phyloP scores from a whole-genome alignment of 2,888 invertebrate genomes.

The Drosophila acutilabella region DNA sequence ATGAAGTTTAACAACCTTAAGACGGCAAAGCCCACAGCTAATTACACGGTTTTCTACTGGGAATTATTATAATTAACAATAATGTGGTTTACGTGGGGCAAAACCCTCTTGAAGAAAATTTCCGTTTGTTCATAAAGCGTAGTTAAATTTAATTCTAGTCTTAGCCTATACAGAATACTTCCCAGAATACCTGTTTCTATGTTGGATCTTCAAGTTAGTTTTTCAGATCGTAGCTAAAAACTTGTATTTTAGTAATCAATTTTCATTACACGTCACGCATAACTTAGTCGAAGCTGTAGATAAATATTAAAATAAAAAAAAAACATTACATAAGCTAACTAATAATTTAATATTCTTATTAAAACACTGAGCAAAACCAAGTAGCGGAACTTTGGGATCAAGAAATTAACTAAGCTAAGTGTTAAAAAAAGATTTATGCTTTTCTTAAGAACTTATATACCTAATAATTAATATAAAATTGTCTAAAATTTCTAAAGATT shows the following conservation, averaged over 20 bases:
- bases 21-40: slow-evolving; percentile 1
- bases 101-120: slow-evolving; percentile 9
- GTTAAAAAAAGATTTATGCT: too few species aligned
- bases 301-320: neutral
- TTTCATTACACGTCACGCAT: slow-evolving; percentile 10
- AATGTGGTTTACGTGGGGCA: neutral
- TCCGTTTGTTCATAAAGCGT: neutral
- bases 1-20: neutral
- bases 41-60: neutral
- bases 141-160: slow-evolving; percentile 4
- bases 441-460: too few species aligned
- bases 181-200: neutral
- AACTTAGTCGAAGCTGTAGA: slow-evolving; percentile 5
- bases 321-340: neutral
- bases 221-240: slow-evolving; percentile 19
- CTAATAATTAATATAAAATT: too few species aligned
- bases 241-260: slow-evolving; percentile 22
- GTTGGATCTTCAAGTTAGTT: neutral
- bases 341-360: neutral
- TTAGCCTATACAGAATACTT: neutral
- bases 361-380: slow-evolving; percentile 1
- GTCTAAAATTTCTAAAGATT: neutral
- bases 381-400: neutral
- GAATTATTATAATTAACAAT: slow-evolving; percentile 25
- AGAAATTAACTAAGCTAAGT: too few species aligned